Evolutionary conservation across 2,113 vertebrate species (phyloP).

Genomic region (Thunnus maccoyii): DNA sequence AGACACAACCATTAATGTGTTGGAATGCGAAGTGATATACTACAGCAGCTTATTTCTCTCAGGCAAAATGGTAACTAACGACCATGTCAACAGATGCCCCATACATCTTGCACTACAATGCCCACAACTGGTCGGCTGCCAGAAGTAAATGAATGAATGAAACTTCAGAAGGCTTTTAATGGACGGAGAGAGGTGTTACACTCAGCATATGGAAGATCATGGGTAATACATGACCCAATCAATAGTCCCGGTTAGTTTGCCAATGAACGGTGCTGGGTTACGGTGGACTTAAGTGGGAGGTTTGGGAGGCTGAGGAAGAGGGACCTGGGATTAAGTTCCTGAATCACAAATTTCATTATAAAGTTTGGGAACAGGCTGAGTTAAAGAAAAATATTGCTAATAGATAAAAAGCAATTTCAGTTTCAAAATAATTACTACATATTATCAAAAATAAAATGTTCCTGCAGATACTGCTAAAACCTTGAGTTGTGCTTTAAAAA

Average conservation of each 20-base stretch:
- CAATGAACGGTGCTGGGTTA: conserved; percentile 74
- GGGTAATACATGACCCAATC: conserved; percentile 78
- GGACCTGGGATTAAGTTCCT: conserved; percentile 39
- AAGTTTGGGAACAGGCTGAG: background rate
- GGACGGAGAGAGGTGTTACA: conserved; percentile 78
- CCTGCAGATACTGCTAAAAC: no score
- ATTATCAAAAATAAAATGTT: background rate
- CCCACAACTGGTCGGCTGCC: conserved; percentile 70
- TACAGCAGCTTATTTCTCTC: conserved; percentile 71
- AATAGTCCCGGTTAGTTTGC: conserved; percentile 75
- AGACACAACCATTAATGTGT: conserved; percentile 67
- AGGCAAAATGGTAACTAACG: conserved; percentile 78
- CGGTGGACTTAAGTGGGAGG: conserved; percentile 48
- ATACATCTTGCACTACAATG: conserved; percentile 79
- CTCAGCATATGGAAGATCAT: conserved; percentile 78
- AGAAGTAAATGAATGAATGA: conserved; percentile 77
- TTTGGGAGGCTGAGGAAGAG: conserved; percentile 34
- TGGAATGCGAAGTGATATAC: conserved; percentile 75
- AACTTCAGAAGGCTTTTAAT: conserved; percentile 78
- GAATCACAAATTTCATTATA: conserved; percentile 12
- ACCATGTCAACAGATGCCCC: conserved; percentile 78
- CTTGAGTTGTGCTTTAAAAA: no score
- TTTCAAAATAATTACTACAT: no score
- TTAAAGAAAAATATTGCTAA: conserved; percentile 1
- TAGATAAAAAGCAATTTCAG: no score